These are phyloP conservation scores for Neogobius melanostomus DNA, from an alignment of 2,113 vertebrate species.

Conservation along the genomic window DNA sequence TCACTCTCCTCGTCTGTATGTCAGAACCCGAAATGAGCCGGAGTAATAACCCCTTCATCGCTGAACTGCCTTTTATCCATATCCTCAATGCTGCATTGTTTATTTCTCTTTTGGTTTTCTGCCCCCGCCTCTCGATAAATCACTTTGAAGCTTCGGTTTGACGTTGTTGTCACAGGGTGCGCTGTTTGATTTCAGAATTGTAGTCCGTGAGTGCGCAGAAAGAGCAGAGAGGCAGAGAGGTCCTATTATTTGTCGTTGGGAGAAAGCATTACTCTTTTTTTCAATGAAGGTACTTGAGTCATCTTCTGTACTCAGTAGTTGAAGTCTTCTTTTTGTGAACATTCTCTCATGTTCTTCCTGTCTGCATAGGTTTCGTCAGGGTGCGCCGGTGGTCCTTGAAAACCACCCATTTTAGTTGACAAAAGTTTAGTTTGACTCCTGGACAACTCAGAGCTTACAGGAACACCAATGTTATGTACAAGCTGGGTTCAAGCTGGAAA, in stretches of 20 bases:
- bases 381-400: too few species aligned
- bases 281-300: too few species aligned
- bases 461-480: too few species aligned
- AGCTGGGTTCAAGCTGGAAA: too few species aligned
- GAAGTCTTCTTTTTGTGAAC: too few species aligned
- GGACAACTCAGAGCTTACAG: too few species aligned
- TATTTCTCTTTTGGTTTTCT: slow-evolving; percentile 29
- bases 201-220: slow-evolving; percentile 24
- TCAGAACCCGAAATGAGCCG: slow-evolving; percentile 40
- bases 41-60: slow-evolving; percentile 57
- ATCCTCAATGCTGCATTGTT: slow-evolving; percentile 47
- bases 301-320: too few species aligned
- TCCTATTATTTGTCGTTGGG: slow-evolving; percentile 22
- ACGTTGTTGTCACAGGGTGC: slow-evolving; percentile 19
- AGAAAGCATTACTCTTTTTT: background rate
- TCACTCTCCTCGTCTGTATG: slow-evolving; percentile 41
- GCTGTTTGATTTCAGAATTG: slow-evolving; percentile 42
- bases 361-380: too few species aligned
- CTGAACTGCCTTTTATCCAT: slow-evolving; percentile 29
- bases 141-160: slow-evolving; percentile 22
- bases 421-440: too few species aligned
- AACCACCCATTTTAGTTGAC: too few species aligned
- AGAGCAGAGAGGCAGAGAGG: slow-evolving; percentile 28
- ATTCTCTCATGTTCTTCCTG: too few species aligned
- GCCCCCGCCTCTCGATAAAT: slow-evolving; percentile 29